Evolutionary conservation across 2,888 invertebrate genomes (phyloP).

Genomic region (Bombyx huttoni): DNA sequence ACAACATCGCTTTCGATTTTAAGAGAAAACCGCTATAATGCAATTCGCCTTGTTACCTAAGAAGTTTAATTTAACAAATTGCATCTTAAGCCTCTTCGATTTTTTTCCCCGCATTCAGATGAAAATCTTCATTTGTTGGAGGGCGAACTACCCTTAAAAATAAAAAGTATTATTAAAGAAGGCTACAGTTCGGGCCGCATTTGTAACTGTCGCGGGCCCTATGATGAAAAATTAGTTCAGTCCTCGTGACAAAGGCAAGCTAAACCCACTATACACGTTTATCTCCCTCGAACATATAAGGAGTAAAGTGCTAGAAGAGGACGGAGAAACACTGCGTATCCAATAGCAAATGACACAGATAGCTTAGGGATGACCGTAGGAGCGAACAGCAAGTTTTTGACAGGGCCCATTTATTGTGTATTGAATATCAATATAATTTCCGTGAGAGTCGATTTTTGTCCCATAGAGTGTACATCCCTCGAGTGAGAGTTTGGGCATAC

Average conservation of each 20-base stretch:
- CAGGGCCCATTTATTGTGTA: conserved; percentile 71
- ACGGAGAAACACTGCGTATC: conserved; percentile 48
- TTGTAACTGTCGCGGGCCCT: conserved; percentile 72
- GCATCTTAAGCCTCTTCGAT: conserved; percentile 58
- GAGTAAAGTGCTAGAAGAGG: conserved; percentile 27
- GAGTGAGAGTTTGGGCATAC: conserved; percentile 60
- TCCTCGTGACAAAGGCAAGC: conserved; percentile 68
- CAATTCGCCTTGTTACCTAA: conserved; percentile 25
- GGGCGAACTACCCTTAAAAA: conserved; percentile 69
- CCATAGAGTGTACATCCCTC: conserved; percentile 52
- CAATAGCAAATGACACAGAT: conserved; percentile 71
- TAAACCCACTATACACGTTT: conserved; percentile 56
- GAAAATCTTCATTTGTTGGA: conserved; percentile 62
- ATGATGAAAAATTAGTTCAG: conserved; percentile 74
- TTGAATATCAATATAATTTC: conserved; percentile 74
- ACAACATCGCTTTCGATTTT: neutral
- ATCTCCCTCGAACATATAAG: conserved; percentile 41
- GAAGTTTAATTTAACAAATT: conserved; percentile 52
- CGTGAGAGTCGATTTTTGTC: conserved; percentile 69
- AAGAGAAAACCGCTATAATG: neutral
- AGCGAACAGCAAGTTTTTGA: conserved; percentile 73
- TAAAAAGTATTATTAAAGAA: conserved; percentile 74
- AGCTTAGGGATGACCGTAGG: conserved; percentile 73
- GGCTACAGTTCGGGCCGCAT: conserved; percentile 71
- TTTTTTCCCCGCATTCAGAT: conserved; percentile 47